These are phyloP conservation scores for Brachystomella parvula DNA, from an alignment of 1,140 invertebrate genomes.

Conservation along the genomic window DNA sequence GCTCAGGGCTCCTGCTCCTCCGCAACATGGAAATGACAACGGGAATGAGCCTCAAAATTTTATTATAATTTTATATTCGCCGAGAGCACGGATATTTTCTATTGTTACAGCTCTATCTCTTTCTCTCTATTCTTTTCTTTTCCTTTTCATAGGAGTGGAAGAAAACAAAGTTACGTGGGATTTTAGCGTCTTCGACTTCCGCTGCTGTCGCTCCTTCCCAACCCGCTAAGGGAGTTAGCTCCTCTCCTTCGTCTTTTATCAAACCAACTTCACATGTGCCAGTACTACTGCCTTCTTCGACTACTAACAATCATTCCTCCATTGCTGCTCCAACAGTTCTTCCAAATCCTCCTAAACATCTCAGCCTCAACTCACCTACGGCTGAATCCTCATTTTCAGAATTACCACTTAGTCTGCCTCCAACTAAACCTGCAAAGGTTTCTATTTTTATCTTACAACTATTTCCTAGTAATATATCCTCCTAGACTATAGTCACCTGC, in stretches of 20 bases:
- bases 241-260: neutral
- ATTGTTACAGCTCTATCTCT: constrained; percentile 8
- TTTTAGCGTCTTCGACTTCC: constrained; percentile 25
- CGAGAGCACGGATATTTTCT: too few relatives aligned
- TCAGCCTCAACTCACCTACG: neutral
- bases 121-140: constrained; percentile 5
- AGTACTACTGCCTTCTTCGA: neutral
- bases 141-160: constrained; percentile 31
- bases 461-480: too few relatives aligned
- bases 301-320: neutral
- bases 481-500: too few relatives aligned
- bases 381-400: neutral
- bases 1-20: too few relatives aligned
- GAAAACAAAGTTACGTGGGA: constrained; percentile 32
- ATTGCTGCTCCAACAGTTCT: neutral
- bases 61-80: too few relatives aligned
- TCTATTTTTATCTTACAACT: too few relatives aligned
- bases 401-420: neutral
- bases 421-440: constrained; percentile 31
- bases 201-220: constrained; percentile 16
- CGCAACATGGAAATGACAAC: too few relatives aligned
- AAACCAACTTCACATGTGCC: neutral
- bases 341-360: neutral
- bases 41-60: too few relatives aligned
- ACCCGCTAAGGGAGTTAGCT: too few relatives aligned